These are phyloP conservation scores for Hypercompe scribonia DNA, from an alignment of 2,888 invertebrate species.

Conservation along the genomic window DNA sequence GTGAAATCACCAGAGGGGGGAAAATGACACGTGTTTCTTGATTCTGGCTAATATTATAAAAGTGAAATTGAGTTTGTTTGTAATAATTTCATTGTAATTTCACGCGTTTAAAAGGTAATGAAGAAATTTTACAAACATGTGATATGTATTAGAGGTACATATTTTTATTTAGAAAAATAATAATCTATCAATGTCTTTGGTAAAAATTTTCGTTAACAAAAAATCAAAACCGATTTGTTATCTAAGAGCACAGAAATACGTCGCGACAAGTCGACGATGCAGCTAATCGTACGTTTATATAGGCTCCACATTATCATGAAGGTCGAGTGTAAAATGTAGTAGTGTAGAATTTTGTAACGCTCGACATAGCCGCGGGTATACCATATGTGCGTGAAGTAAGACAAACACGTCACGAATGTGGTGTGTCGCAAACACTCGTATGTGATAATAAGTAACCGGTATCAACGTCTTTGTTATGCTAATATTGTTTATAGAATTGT, in stretches of 20 bases:
- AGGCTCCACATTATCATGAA: slow-evolving; percentile 21
- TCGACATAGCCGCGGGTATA: slow-evolving; percentile 24
- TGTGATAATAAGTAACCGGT: slow-evolving; percentile 49
- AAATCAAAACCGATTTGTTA: slow-evolving; percentile 1
- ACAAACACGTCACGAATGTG: slow-evolving; percentile 15
- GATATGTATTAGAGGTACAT: too few species aligned
- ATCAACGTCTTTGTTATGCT: slow-evolving; percentile 52
- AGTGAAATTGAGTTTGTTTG: neutral
- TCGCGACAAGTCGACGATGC: slow-evolving; percentile 20
- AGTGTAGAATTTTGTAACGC: slow-evolving; percentile 31
- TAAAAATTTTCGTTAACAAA: neutral
- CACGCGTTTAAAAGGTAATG: neutral
- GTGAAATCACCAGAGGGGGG: neutral
- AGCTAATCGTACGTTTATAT: slow-evolving; percentile 20
- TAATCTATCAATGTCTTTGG: neutral
- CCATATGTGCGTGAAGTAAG: slow-evolving; percentile 21
- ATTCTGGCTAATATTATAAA: neutral
- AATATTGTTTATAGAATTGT: slow-evolving; percentile 35
- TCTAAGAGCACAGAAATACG: slow-evolving; percentile 13
- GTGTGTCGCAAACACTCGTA: slow-evolving; percentile 33
- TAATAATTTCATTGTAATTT: neutral
- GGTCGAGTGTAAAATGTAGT: slow-evolving; percentile 28
- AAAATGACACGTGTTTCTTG: neutral
- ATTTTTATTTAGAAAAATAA: neutral
- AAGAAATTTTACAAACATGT: neutral